phyloP scores from a whole-genome alignment of 2,888 invertebrate species.

The Aphelenchoides bicaudatus region DNA sequence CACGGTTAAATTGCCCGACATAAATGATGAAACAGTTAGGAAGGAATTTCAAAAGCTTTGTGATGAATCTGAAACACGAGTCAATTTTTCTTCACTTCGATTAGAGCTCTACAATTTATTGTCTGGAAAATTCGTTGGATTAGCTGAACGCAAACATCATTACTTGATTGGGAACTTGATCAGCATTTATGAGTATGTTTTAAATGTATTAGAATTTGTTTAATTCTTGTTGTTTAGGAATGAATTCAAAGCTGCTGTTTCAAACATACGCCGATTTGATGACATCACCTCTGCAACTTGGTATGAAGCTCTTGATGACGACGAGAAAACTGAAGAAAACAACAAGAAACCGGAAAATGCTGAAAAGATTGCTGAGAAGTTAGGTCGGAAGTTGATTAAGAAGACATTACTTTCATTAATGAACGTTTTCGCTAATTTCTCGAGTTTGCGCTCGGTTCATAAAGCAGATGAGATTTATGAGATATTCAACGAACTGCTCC shows the following conservation, averaged over 20 bases:
- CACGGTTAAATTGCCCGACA: not conserved
- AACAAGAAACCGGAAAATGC: slow-evolving; percentile 17
- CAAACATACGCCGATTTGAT: not conserved
- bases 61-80: slow-evolving; percentile 13
- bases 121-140: slow-evolving; percentile 69
- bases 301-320: slow-evolving; percentile 29
- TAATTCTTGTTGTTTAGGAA: slow-evolving; percentile 22
- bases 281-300: slow-evolving; percentile 27
- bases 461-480: slow-evolving; percentile 73
- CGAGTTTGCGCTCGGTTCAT: slow-evolving; percentile 73
- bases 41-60: not conserved
- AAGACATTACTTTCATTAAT: slow-evolving; percentile 63
- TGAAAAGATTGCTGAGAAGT: slow-evolving; percentile 35
- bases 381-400: slow-evolving; percentile 37
- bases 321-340: slow-evolving; percentile 5
- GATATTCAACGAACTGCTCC: slow-evolving; percentile 67
- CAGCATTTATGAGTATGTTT: slow-evolving; percentile 72
- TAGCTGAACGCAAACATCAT: slow-evolving; percentile 77
- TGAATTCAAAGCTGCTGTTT: slow-evolving; percentile 27
- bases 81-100: slow-evolving; percentile 75
- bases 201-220: slow-evolving; percentile 4
- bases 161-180: slow-evolving; percentile 78
- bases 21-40: not conserved
- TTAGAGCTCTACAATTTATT: slow-evolving; percentile 78
- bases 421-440: slow-evolving; percentile 76